Evolutionary conservation across 2,797 vertebrate genomes (phyloP).

Genomic region (Brotula barbata): DNA sequence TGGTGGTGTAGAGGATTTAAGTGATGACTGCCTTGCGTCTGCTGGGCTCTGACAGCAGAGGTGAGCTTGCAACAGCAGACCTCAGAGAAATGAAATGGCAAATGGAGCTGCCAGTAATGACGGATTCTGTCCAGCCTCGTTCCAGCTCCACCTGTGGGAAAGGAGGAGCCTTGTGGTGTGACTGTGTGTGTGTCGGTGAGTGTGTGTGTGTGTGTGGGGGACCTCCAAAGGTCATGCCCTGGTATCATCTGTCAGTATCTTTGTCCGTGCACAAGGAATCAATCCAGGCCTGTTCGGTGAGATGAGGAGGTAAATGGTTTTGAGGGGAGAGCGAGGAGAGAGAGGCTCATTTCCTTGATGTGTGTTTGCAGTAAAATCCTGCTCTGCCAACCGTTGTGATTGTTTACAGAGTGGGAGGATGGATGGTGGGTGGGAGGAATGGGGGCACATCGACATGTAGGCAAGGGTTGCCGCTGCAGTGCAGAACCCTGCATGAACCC

Average conservation of each 20-base stretch:
- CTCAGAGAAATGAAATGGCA: constrained; percentile 56
- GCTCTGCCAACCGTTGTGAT: constrained; percentile 24
- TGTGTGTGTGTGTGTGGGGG: constrained; percentile 3
- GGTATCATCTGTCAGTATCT: constrained; percentile 47
- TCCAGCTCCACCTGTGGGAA: constrained; percentile 44
- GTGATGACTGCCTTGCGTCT: too few species aligned
- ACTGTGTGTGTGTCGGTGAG: neutral
- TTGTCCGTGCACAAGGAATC: constrained; percentile 43
- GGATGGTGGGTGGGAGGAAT: constrained; percentile 25
- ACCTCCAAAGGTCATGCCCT: constrained; percentile 21
- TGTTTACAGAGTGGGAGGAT: constrained; percentile 60
- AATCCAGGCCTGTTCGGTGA: constrained; percentile 49
- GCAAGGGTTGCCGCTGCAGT: neutral
- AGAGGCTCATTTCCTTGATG: constrained; percentile 28
- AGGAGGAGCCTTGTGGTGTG: neutral
- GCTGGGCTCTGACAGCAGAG: constrained; percentile 30
- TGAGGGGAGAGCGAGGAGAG: constrained; percentile 12
- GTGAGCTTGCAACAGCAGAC: constrained; percentile 30
- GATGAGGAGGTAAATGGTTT: constrained; percentile 35
- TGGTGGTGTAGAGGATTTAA: neutral
- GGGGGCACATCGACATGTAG: constrained; percentile 26
- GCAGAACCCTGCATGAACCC: constrained; percentile 11
- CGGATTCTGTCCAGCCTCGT: constrained; percentile 36
- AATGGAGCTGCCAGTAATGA: constrained; percentile 46
- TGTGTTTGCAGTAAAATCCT: constrained; percentile 53